Base-by-base conservation (phyloP, 2,888 invertebrate species). In the Sisyra terminalis region DNA sequence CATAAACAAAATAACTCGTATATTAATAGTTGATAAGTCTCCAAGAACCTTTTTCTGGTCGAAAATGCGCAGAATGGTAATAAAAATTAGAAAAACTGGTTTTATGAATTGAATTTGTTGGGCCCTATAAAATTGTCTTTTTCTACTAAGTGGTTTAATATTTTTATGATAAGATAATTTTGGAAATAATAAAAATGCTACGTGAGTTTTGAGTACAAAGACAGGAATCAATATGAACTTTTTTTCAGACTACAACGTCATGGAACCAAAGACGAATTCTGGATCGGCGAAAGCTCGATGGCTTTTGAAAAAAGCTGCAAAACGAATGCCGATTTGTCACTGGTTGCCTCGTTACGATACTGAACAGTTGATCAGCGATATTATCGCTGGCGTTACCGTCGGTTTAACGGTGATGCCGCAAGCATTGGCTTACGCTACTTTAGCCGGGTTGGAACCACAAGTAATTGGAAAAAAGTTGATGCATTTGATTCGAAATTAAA, bases 371-470 rank as follows among this genome's bases (percentile, higher is more conserved):
- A 57, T 89, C 42, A 78, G 84, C 46, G 94, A 94, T 64, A 56
- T 83, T 39, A 88, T 94, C 52, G 93, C 93, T 13, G 93, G 93
- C 1, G 66, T 93, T 45, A 92, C 93, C 2, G 92, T 94, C 1
- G 93, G 89, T 0, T 69, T 94, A 16, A 93, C 90, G 1, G 87
- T 92, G 34, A 80, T 94, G 66, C 93, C 93, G 1, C 93, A 93
- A 58, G 88, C 87, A 8, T 63, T 94, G 50, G 94, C 93, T 1
- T 92, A 93, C 58, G 89, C 93, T 5, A 82, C 84, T 10, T 65
- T 94, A 44, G 93, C 88, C 17, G 88, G 88, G 37, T 64, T 94
- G 42, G 78, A 82, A 56, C 86, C 87, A 29, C 84, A 85, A 73
- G 84, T 83, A 67, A 55, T 49, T 39, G 40, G 40, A 13, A 3